Base-by-base conservation (phyloP, 2,113 vertebrate species). In the Dendropsophus ebraccatus region DNA sequence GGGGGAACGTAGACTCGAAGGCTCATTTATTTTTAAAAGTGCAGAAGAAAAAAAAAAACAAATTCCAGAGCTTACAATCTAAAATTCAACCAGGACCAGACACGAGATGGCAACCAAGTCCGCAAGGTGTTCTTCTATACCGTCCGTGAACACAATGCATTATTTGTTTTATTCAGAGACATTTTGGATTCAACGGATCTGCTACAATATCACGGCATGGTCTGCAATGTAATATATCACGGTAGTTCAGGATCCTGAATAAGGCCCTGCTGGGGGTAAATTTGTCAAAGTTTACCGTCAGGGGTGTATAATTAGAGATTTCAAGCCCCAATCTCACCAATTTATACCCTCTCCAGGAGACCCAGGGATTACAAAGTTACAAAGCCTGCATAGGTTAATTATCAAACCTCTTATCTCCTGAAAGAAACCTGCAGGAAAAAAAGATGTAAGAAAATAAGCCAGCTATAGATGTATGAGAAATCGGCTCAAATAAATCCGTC, bases 391-490 rank as follows among this genome's bases (percentile, higher is more conserved):
- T 45, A 62, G 73, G 65, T 86, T 81, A 80, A 56, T 81, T 81
- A 86, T 86, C 32, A 49, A 79, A 81, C n/a, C 45, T 86, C 73
- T 72, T 73, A 86, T 70, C 84, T 80, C 65, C 32, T 60, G 50
- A 45, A 49, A 30, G 32, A 56, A 86, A 72, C 65, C 76, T 60
- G 77, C 76, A 72, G 65, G 49, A 75, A 23, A 65, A 23, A 65
- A 65, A 62, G 73, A 76, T 56, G 72, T 60, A 76, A 47, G 35
- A 84, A 49, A 50, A 65, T 32, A 84, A 58, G 25, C 50, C 7
- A 32, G 37, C 32, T 21, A 54, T 50, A 82, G 3, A 82, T 69
- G 47, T 25, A 69, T 32, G 32, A 21, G 45, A 81, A 81, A 19
- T 81, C 41, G 37, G 65, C n/a, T 16, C 35, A 45, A n/a, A 62